phyloP scores from a whole-genome alignment of 1,140 invertebrate species.

The Macrocentrus cingulum region DNA sequence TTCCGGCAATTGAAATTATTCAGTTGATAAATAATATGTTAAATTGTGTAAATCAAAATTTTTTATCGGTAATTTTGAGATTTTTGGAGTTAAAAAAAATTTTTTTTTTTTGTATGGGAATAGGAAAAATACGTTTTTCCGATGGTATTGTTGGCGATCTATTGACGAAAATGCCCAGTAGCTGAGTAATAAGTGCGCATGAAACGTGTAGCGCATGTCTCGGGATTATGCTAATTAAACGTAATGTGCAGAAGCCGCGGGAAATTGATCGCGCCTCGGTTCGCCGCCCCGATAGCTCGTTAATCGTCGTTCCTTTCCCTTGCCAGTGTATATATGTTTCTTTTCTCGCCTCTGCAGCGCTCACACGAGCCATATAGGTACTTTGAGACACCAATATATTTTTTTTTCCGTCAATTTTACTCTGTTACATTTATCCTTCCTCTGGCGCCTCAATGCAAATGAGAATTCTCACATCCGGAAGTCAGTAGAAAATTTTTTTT shows the following conservation, averaged over 20 bases:
- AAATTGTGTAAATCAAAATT: too few relatives aligned
- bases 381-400: neutral
- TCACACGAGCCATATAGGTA: neutral
- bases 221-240: constrained; percentile 41
- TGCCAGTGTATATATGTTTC: neutral
- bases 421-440: neutral
- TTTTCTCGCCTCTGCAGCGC: constrained; percentile 6
- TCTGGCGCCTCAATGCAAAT: neutral
- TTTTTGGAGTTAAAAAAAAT: too few relatives aligned
- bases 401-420: neutral
- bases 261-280: constrained; percentile 35
- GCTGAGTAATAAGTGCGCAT: neutral
- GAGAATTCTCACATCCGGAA: too few relatives aligned
- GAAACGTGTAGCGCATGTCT: constrained; percentile 20
- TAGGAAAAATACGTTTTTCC: too few relatives aligned
- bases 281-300: constrained; percentile 28
- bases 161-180: constrained; percentile 8
- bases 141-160: too few relatives aligned
- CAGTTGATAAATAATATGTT: too few relatives aligned
- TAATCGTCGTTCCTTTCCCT: constrained; percentile 25
- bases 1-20: too few relatives aligned
- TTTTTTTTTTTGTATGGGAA: too few relatives aligned
- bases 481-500: too few relatives aligned
- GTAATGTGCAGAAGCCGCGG: constrained; percentile 35
- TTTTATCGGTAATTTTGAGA: too few relatives aligned